Conservation (phyloP, 2,113 vertebrate genomes). For the Platysteira castanea region DNA sequence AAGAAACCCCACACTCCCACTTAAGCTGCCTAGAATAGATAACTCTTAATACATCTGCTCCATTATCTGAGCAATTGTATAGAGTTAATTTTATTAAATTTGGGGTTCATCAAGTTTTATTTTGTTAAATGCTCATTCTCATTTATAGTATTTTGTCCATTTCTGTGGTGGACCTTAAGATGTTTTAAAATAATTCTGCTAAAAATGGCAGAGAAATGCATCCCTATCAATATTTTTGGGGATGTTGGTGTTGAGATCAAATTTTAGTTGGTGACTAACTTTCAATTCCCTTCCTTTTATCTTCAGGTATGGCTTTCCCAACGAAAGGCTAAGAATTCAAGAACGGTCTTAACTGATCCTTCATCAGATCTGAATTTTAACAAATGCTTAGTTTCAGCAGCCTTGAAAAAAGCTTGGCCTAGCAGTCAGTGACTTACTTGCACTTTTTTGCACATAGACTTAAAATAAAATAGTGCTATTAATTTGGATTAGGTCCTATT, state of each 20-base stretch:
- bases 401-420: conserved; percentile 82
- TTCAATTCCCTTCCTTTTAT: conserved; percentile 93
- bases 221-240: conserved; percentile 50
- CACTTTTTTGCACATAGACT: conserved; percentile 84
- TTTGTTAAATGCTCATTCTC: background rate
- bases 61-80: conserved; percentile 43
- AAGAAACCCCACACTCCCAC: rapidly evolving
- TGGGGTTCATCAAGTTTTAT: background rate
- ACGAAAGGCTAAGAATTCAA: conserved; percentile 99
- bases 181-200: conserved; percentile 25
- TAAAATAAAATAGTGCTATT: conserved; percentile 77
- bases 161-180: conserved; percentile 24
- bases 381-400: conserved; percentile 89
- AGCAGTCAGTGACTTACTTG: conserved; percentile 90
- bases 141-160: conserved; percentile 29
- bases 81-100: background rate
- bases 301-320: conserved; percentile 99
- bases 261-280: conserved; percentile 83
- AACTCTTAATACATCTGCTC: background rate
- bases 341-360: conserved; percentile 88
- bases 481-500: conserved; percentile 77
- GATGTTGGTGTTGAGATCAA: conserved; percentile 66
- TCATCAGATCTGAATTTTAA: conserved; percentile 89
- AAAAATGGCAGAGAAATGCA: conserved; percentile 38
- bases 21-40: background rate